Evolutionary conservation across 2,113 vertebrate genomes (phyloP), one percentile per base, ranked within the genome.

Genomic region (Ifrita kowaldi): DNA sequence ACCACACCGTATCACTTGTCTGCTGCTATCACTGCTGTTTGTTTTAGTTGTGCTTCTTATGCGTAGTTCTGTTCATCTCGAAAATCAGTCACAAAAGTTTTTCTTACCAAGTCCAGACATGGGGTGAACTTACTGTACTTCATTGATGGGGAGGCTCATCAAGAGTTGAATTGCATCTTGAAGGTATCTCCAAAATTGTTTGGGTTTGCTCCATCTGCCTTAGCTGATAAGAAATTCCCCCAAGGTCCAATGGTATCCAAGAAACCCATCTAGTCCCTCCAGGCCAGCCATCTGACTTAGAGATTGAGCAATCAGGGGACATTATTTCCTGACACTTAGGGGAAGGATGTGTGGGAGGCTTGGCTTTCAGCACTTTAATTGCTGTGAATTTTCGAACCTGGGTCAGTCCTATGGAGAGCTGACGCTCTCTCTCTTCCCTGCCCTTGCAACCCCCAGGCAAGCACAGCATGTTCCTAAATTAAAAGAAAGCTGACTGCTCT

Each of bases 331-430:
- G 94, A 84, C 74, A 92, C 52, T 87, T 81, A 75, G 33, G 59
- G 68, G 33, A 79, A 95, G 63, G 77, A 75, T 93, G 90, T 39
- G 68, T 96, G 80, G 90, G 85, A 91, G 80, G 57, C 68, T 89
- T 97, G 84, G 90, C 87, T 95, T 65, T 89, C 60, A 78, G 76
- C 13, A 9, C 85, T 91, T 90, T 57, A 92, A 76, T 55, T 93
- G 62, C 55, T 92, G 88, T 47, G 60, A 86, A 50, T 96, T 97
- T 93, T 94, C 84, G 96, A 95, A 95, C 90, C 73, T 92, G 47
- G 84, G 79, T 95, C 93, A 94, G 24, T 91, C 69, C 88, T 94
- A 41, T 35, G 53, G 95, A 95, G 85, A 93, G 64, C 63, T 96
- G 65, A 92, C 57, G 77, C 24, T 73, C 78, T 93, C 35, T 88